Conservation (phyloP, 2,113 vertebrate genomes). For the Rhabdomys dilectus region DNA sequence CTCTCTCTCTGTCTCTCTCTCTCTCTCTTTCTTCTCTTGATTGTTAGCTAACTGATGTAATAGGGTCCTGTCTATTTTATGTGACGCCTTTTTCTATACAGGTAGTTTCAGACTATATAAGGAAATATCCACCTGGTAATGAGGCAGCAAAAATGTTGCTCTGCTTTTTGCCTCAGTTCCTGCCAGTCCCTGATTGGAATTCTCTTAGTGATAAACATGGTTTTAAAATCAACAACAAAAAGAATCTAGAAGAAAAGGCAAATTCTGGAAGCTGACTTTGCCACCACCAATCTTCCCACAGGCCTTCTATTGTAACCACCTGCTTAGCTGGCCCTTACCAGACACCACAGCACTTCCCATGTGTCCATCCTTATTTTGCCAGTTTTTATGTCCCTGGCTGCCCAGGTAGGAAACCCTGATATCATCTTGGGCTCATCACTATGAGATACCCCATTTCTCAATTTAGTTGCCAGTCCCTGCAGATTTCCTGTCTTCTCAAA, state of each 20-base stretch:
- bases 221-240: too few relatives aligned
- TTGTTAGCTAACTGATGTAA: not conserved
- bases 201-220: not conserved
- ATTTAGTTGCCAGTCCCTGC: not conserved
- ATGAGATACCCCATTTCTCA: not conserved
- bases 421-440: not conserved
- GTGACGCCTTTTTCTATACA: not conserved
- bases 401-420: not conserved
- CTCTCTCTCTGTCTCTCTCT: too few relatives aligned
- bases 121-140: not conserved
- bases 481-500: not conserved
- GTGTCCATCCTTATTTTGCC: not conserved
- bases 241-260: not conserved
- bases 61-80: not conserved
- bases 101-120: not conserved
- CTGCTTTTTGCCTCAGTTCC: not conserved
- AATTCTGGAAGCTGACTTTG: not conserved
- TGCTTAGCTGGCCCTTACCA: not conserved
- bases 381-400: not conserved
- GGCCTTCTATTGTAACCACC: not conserved
- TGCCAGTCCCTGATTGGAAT: too few relatives aligned
- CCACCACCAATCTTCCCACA: not conserved
- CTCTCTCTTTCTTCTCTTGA: too few relatives aligned
- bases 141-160: too few relatives aligned
- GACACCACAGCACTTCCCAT: not conserved